These are phyloP conservation scores for Athetis lepigone DNA, from an alignment of 2,888 invertebrate species.

Conservation along the genomic window DNA sequence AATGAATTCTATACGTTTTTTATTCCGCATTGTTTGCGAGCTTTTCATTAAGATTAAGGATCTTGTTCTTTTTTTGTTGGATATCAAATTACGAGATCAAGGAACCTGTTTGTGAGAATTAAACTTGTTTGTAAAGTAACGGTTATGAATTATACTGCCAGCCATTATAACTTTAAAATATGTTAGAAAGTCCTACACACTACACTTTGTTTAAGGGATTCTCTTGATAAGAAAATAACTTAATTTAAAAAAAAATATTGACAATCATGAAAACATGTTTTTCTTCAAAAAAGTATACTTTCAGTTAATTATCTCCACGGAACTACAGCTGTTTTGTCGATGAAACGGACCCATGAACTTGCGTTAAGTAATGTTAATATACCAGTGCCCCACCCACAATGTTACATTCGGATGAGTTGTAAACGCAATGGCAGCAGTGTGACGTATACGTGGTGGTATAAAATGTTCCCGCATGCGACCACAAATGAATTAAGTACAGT, in stretches of 20 bases:
- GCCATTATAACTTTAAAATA: neutral
- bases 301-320: neutral
- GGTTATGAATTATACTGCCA: conserved; percentile 20
- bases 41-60: conserved; percentile 50
- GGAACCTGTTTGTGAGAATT: conserved; percentile 42
- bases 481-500: conserved; percentile 86
- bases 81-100: conserved; percentile 42
- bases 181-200: neutral
- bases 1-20: conserved; percentile 60
- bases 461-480: conserved; percentile 87
- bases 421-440: conserved; percentile 42
- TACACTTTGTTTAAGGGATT: no score
- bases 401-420: conserved; percentile 38
- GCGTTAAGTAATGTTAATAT: conserved; percentile 6
- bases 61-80: conserved; percentile 32
- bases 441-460: conserved; percentile 69
- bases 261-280: no score
- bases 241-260: no score
- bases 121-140: conserved; percentile 33
- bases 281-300: neutral
- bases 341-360: neutral
- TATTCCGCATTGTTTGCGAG: conserved; percentile 29
- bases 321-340: conserved; percentile 2
- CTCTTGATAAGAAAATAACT: no score
- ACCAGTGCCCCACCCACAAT: conserved; percentile 21